A percentile compares a stretch with the other conserved stretches of the same genome.
These are phyloP conservation scores for Chelonus formosanus DNA, from an alignment of 2,888 invertebrate genomes.

Conservation along the genomic window DNA sequence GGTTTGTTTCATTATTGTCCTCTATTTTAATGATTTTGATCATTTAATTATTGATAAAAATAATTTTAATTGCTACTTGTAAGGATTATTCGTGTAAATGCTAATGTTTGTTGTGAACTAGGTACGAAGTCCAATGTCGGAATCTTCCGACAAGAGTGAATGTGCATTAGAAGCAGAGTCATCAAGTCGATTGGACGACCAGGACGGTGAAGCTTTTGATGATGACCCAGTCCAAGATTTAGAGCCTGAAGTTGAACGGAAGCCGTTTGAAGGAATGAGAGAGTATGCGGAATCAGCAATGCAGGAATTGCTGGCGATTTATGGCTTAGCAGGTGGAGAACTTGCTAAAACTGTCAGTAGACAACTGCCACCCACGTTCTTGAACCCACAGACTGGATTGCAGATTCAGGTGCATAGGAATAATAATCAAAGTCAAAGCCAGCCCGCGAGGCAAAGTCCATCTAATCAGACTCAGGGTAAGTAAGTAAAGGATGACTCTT, in stretches of 20 bases:
- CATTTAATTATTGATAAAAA: background rate
- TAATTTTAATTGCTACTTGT: background rate
- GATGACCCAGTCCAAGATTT: constrained; percentile 48
- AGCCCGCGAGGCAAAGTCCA: constrained; percentile 32
- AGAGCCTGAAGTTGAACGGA: constrained; percentile 54
- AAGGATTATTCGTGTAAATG: too few relatives aligned
- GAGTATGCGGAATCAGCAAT: constrained; percentile 68
- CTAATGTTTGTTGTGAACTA: constrained; percentile 28
- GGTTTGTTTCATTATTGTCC: constrained; percentile 45
- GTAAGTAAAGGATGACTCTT: background rate
- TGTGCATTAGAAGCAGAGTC: constrained; percentile 46
- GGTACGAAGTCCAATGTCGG: constrained; percentile 61
- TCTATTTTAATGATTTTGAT: background rate
- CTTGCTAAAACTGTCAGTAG: constrained; percentile 63
- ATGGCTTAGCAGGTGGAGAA: constrained; percentile 65
- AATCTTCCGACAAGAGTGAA: constrained; percentile 60
- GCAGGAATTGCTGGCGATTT: constrained; percentile 69
- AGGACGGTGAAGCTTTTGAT: constrained; percentile 45
- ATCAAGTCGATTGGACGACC: constrained; percentile 38
- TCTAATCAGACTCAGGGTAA: constrained; percentile 34
- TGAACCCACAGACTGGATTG: constrained; percentile 57
- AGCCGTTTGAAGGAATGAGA: constrained; percentile 63
- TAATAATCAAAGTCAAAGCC: constrained; percentile 26
- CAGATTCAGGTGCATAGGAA: constrained; percentile 41
- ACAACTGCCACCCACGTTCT: constrained; percentile 62